Percentiles rank a stretch among this genome's conserved stretches.
Conservation (phyloP, 2,797 vertebrate species). For the Hephaestus fuliginosus region DNA sequence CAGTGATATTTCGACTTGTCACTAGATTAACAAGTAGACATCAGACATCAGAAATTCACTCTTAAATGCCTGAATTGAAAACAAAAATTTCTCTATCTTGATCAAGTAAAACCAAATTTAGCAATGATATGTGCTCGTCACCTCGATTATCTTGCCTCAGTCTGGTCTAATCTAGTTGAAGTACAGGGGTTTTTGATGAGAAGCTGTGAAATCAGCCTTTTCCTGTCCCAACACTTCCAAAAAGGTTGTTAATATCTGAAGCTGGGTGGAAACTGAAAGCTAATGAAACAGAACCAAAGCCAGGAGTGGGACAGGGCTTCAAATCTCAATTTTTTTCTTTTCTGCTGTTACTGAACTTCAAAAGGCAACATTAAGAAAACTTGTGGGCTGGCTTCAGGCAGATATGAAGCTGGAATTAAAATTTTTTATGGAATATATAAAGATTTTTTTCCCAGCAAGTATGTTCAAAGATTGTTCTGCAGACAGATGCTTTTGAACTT, state of each 20-base stretch:
- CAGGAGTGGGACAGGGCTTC: background rate
- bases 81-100: no score
- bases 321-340: background rate
- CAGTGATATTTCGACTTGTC: background rate
- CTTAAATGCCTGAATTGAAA: background rate
- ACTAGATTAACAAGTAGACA: background rate
- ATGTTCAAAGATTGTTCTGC: background rate
- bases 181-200: no score
- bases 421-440: background rate
- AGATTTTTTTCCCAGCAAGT: background rate
- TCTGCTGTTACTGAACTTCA: background rate
- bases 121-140: no score
- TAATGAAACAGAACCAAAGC: background rate
- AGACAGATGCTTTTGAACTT: background rate
- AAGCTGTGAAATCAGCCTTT: background rate
- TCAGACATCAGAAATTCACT: background rate
- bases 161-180: no score
- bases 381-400: background rate
- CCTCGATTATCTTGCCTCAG: no score
- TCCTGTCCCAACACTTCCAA: background rate
- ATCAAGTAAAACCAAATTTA: no score
- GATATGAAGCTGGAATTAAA: constrained; percentile 13
- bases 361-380: background rate
- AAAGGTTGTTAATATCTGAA: background rate
- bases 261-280: background rate